Base-by-base conservation (phyloP, 2,113 vertebrate species). In the Fregetta grallaria region DNA sequence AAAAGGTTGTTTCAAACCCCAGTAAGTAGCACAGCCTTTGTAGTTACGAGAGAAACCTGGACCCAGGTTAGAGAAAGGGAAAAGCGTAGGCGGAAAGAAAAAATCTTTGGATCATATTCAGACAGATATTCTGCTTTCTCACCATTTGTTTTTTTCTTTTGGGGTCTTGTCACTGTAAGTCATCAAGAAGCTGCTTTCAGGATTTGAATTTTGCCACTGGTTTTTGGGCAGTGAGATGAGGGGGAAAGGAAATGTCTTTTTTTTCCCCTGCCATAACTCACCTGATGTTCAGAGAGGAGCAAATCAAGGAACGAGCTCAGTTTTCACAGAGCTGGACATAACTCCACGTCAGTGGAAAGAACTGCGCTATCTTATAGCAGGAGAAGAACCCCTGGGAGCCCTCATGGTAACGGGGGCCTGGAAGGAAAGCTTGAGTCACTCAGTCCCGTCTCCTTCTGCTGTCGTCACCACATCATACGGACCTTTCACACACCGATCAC, bases 371-470 rank as follows among this genome's bases (percentile, higher is more conserved):
- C 95, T 97, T 91, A 79, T 47, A 95, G 81, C 77, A 90, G 34
- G 65, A 75, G 92, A 93, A 56, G 94, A 94, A 23, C 96, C 87
- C 94, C 42, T 90, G 95, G 95, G 95, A 95, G n/a, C 80, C 61
- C 77, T 96, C 94, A 90, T 1, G 8, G 88, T 95, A 92, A 76
- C 1, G 6, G 66, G 29, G 81, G 84, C 81, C 78, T 94, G 87
- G 71, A 92, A 96, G 96, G 94, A 97, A 97, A 96, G 32, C 85
- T 63, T 96, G 96, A 97, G 85, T 97, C 96, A 97, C 74, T 95
- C 30, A 40, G 67, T 58, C 55, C 75, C 1, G 63, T 96, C 96
- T 94, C 86, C 85, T 94, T 44, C 58, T 92, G 81, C 94, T 93
- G 93, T 94, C n/a, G n/a, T 94, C 94, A 82, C 94, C 81, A 82